Base-by-base conservation (phyloP, 1,140 invertebrate species). In the Probaryconus sp. region DNA sequence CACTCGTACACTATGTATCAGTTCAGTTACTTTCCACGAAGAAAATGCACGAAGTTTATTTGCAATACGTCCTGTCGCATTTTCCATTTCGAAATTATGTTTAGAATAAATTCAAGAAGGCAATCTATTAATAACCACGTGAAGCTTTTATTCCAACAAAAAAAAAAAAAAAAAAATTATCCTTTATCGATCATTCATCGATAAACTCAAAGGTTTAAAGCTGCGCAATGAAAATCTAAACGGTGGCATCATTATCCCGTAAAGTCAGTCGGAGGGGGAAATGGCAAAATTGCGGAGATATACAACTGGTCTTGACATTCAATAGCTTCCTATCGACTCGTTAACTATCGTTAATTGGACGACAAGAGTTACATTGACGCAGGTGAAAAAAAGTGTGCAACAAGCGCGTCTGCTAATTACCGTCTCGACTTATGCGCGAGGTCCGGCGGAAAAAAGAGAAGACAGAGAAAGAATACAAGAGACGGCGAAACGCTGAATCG, bases 361-460 rank as follows among this genome's bases (percentile, higher is more conserved):
- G 50, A 71, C 45, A 42, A 65, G 47, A 45, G 18, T 47, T 48
- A 63, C 37, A 43, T 33, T 35, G 42, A 38, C 14, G 28, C 13
- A 43, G 58, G 60, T 28, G 65, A 70, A 79, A n/a, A n/a, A 76
- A 79, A 73, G 65, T 45, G 14, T 17, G 55, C 61, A 72, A 78
- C 76, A 79, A 50, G 74, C 75, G 42, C 58, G 77, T 77, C 79
- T 67, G 81, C 76, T 83, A 83, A 84, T 83, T 83, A 81, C 76
- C 55, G 18, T 28, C 45, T 43, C 37, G 42, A 4, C 48, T 24
- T 47, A 11, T 47, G 38, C 37, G 37, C 43, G 48, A 65, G 20
- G 21, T 31, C 47, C 60, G 45, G 51, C 26, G 3, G 42, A 24
- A 50, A 42, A 68, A 37, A 50, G 26, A 50, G 47, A 45, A 43